Percentiles rank a stretch among this genome's conserved stretches.
These are phyloP conservation scores for Drosophila nannoptera DNA, from an alignment of 1,140 invertebrate species.

Conservation along the genomic window DNA sequence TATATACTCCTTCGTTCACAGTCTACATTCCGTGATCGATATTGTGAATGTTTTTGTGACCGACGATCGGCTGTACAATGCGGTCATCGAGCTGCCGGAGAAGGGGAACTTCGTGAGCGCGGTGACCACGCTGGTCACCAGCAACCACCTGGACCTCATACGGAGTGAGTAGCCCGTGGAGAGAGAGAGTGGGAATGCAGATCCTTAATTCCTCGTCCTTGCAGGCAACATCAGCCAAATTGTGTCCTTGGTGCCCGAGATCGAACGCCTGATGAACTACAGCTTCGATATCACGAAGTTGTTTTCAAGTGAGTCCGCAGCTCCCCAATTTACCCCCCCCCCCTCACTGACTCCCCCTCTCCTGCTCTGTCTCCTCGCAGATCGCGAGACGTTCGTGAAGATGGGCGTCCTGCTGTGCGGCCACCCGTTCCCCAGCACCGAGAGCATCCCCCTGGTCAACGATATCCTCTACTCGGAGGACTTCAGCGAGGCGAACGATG, in stretches of 20 bases:
- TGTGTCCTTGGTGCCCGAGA: slow-evolving; percentile 62
- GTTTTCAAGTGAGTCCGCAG: slow-evolving; percentile 63
- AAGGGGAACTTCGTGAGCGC: slow-evolving; percentile 82
- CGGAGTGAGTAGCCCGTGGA: slow-evolving; percentile 65
- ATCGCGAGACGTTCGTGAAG: slow-evolving; percentile 78
- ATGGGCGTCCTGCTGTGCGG: slow-evolving; percentile 83
- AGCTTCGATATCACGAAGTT: slow-evolving; percentile 74
- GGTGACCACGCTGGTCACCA: slow-evolving; percentile 82
- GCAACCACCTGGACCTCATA: slow-evolving; percentile 81
- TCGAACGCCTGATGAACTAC: slow-evolving; percentile 68
- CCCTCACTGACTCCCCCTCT: background rate
- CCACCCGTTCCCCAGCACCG: slow-evolving; percentile 80
- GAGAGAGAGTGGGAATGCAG: background rate
- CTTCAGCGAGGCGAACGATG: slow-evolving; percentile 76
- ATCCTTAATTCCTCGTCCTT: background rate
- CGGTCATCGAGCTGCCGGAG: slow-evolving; percentile 81
- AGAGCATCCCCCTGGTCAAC: slow-evolving; percentile 77
- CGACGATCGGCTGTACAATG: slow-evolving; percentile 80
- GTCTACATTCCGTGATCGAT: slow-evolving; percentile 79
- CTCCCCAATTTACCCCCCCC: no score
- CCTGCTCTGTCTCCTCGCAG: slow-evolving; percentile 20
- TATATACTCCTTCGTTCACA: slow-evolving; percentile 42
- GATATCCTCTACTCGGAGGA: slow-evolving; percentile 81
- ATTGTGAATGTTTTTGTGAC: slow-evolving; percentile 80
- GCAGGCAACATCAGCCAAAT: slow-evolving; percentile 64